Base-by-base conservation (phyloP, 2,888 invertebrate species). In the Caenorhabditis macrosperma region DNA sequence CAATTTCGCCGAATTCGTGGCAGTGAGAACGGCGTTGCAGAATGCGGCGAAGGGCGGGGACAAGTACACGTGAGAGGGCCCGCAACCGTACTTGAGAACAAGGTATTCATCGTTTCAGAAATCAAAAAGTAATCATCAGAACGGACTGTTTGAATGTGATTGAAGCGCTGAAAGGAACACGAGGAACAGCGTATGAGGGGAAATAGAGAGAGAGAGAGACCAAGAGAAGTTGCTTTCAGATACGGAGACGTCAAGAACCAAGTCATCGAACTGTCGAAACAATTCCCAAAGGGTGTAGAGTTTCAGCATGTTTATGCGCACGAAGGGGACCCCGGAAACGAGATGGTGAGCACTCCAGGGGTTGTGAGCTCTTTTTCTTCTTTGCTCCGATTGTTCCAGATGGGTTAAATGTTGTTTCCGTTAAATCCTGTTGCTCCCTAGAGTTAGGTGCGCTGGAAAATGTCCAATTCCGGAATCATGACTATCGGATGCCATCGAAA, bases 241-340 rank as follows among this genome's bases (percentile, higher is more conserved):
- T 64, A 38, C 46, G 52, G 48, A 2, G 30, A 64, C 0, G n/a
- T 79, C 4, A 69, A 66, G 24, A 5, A 15, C 0, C 24, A 68
- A 63, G 52, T 76, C 6, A 20, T 41, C 1, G 20, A 10, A 12
- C 20, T 75, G 6, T 33, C 64, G 33, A n/a, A 69, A 54, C 17
- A 75, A 20, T 79, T 79, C n/a, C 76, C 76, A 1, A 63, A 52
- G 46, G 68, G 67, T 5, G 76, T 80, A 41, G 67, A 76, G 0
- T 80, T 76, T 30, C 80, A 80, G 38, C 80, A 80, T 38, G 80
- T 80, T 24, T 76, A 80, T 57, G 76, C 76, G 22, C 80, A 80
- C 50, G 80, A 46, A 35, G 67, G 67, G 2, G 80, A 80, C 33
- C 80, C 80, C 9, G 80, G 80, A 44, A 80, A 80, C 30, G 76